phyloP scores from a whole-genome alignment of 1,140 invertebrate genomes.

The Drosophila virilis region DNA sequence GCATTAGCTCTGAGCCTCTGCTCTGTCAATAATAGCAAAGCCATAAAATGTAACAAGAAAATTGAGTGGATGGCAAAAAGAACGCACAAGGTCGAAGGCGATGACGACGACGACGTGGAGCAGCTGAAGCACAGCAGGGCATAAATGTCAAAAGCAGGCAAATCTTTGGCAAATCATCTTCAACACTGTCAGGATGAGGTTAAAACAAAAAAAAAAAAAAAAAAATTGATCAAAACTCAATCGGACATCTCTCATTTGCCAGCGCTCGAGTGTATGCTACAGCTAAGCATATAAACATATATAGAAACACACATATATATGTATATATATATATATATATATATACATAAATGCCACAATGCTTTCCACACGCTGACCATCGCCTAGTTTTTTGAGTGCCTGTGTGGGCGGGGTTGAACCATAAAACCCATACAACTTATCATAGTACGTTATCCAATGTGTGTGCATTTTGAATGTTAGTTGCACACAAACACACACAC shows the following conservation, averaged over 20 bases:
- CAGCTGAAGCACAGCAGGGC: slow-evolving; percentile 35
- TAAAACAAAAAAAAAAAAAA: slow-evolving; percentile 42
- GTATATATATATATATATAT: neutral
- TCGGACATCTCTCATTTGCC: slow-evolving; percentile 31
- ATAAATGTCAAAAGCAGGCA: slow-evolving; percentile 80
- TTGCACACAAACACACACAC: slow-evolving; percentile 17
- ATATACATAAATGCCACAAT: slow-evolving; percentile 15
- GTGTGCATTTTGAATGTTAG: slow-evolving; percentile 42
- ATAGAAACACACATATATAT: neutral
- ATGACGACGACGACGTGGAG: slow-evolving; percentile 4
- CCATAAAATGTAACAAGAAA: slow-evolving; percentile 75
- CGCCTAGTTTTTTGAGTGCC: slow-evolving; percentile 7
- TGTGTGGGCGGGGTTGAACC: slow-evolving; percentile 20
- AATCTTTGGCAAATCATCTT: slow-evolving; percentile 50
- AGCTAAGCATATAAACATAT: slow-evolving; percentile 3
- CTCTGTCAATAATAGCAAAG: slow-evolving; percentile 65
- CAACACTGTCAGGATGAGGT: neutral
- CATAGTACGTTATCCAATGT: slow-evolving; percentile 19
- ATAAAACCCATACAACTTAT: slow-evolving; percentile 30
- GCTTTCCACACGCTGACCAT: slow-evolving; percentile 22
- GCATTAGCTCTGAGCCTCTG: slow-evolving; percentile 19
- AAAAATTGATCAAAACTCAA: slow-evolving; percentile 38
- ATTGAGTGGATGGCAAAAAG: slow-evolving; percentile 58
- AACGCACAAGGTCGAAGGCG: slow-evolving; percentile 24
- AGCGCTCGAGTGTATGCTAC: slow-evolving; percentile 50